These are phyloP conservation scores for Archips xylosteana DNA, from an alignment of 2,888 invertebrate species.

Conservation along the genomic window DNA sequence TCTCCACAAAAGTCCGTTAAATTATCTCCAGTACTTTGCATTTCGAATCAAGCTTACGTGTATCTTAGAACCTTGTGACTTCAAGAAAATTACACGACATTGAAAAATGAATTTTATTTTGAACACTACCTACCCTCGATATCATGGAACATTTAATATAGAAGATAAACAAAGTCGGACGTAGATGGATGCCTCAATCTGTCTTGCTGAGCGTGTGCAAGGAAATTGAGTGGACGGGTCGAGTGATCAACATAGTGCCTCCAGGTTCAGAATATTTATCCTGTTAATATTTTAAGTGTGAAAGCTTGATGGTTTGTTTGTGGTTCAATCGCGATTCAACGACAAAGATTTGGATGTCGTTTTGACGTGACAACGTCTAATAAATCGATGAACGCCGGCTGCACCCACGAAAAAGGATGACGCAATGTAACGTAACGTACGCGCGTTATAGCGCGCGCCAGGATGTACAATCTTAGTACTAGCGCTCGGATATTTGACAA, in stretches of 20 bases:
- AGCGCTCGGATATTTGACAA: too few relatives aligned
- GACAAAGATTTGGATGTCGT: too few relatives aligned
- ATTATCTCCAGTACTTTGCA: neutral
- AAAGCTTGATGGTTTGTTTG: neutral
- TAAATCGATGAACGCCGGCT: too few relatives aligned
- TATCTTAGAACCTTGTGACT: too few relatives aligned
- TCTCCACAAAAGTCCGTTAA: neutral
- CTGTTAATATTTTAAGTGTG: neutral
- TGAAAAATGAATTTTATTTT: neutral
- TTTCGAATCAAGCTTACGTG: too few relatives aligned
- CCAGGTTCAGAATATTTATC: neutral
- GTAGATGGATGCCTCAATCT: constrained; percentile 35
- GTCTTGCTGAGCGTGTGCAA: constrained; percentile 29
- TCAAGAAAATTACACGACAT: neutral
- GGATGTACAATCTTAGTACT: too few relatives aligned
- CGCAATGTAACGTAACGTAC: too few relatives aligned
- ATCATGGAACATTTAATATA: constrained; percentile 36
- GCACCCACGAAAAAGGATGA: too few relatives aligned
- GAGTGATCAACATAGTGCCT: neutral
- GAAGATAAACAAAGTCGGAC: constrained; percentile 36
- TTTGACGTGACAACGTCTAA: too few relatives aligned
- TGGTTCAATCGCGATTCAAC: too few relatives aligned
- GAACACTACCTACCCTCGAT: constrained; percentile 6
- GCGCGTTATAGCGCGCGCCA: too few relatives aligned
- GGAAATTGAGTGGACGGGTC: constrained; percentile 25